Conservation (phyloP, 2,113 vertebrate species). For the Pipra filicauda region DNA sequence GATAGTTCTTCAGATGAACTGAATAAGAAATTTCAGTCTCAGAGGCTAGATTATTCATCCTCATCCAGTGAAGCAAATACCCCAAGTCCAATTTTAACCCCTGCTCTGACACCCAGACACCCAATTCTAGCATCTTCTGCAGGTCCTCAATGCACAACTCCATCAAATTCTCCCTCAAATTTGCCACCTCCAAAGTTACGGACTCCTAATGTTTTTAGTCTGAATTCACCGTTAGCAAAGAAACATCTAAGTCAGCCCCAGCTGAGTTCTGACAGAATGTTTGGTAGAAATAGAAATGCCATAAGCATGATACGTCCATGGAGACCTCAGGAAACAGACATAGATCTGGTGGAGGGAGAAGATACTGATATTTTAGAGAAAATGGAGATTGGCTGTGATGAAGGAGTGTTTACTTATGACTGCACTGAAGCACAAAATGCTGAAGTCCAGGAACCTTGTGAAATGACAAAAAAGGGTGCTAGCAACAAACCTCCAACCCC, state of each 20-base stretch:
- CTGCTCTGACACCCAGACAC: constrained; percentile 67
- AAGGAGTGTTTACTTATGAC: constrained; percentile 67
- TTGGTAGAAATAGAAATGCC: constrained; percentile 89
- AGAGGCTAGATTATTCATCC: constrained; percentile 87
- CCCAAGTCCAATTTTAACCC: constrained; percentile 76
- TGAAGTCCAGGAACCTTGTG: constrained; percentile 52
- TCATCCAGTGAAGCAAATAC: constrained; percentile 84
- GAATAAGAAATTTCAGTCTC: constrained; percentile 87
- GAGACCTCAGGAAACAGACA: constrained; percentile 87
- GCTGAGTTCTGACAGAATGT: constrained; percentile 80
- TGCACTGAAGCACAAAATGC: constrained; percentile 42
- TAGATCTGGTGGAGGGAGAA: constrained; percentile 78
- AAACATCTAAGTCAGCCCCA: constrained; percentile 96
- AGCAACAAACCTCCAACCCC: constrained; percentile 90
- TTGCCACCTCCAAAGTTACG: constrained; percentile 81
- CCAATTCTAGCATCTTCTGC: constrained; percentile 30
- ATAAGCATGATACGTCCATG: constrained; percentile 94
- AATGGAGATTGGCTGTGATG: constrained; percentile 72
- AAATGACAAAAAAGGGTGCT: constrained; percentile 54
- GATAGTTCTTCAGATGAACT: constrained; percentile 88
- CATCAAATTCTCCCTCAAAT: constrained; percentile 51
- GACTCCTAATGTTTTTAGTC: constrained; percentile 77
- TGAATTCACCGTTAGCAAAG: constrained; percentile 78
- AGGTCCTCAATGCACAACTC: neutral
- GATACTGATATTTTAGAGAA: constrained; percentile 71